Conservation (phyloP, 2,113 vertebrate species). For the Malurus elegans region DNA sequence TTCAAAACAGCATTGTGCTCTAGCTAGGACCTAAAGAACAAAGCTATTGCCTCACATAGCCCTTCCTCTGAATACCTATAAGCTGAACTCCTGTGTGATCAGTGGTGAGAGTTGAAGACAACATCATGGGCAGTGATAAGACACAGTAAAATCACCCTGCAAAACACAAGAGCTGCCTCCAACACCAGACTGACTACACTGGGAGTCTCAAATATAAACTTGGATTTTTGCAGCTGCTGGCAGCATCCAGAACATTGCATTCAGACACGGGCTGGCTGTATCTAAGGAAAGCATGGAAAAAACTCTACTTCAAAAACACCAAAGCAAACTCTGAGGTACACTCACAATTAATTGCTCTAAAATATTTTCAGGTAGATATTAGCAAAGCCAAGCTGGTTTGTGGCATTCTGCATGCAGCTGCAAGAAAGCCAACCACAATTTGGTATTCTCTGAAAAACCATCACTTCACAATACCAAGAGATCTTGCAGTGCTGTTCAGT, state of each 20-base stretch:
- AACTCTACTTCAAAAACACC: neutral
- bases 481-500: rapidly evolving
- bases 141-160: neutral
- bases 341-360: neutral
- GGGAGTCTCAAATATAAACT: neutral
- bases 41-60: neutral
- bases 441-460: neutral
- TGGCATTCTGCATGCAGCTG: neutral
- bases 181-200: neutral
- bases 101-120: neutral
- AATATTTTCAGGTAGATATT: neutral
- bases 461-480: neutral
- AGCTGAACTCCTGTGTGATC: neutral
- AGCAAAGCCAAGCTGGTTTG: neutral
- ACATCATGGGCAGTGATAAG: neutral
- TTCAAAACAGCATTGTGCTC: neutral
- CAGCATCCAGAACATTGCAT: neutral
- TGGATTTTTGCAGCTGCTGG: neutral
- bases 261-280: neutral
- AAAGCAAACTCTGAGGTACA: neutral
- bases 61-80: neutral
- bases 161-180: neutral
- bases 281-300: neutral
- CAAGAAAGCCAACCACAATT: neutral
- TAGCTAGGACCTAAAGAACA: neutral